Conservation (phyloP, 1,140 invertebrate genomes). For the Zaprionus kolodkinae region DNA sequence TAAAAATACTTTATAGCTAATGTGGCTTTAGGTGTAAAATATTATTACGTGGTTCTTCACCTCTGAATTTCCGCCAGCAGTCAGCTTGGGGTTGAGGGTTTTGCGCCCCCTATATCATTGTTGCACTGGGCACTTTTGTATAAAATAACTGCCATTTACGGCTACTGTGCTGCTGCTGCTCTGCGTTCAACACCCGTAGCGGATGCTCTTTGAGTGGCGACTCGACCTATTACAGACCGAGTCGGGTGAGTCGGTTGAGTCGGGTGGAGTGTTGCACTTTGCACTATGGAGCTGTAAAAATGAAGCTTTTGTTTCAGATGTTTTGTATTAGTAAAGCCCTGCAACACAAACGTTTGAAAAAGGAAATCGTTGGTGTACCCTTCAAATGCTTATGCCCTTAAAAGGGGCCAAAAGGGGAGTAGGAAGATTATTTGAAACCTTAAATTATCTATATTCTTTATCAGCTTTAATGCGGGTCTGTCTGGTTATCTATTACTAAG, state of each 20-base stretch:
- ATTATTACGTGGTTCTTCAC: conserved; percentile 75
- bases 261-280: conserved; percentile 74
- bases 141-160: conserved; percentile 61
- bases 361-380: conserved; percentile 57
- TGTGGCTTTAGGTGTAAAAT: conserved; percentile 43
- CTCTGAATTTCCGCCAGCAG: conserved; percentile 63
- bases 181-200: conserved; percentile 38
- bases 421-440: not conserved
- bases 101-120: conserved; percentile 50
- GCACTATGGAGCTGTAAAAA: conserved; percentile 63
- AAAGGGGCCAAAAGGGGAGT: not conserved
- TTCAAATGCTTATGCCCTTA: conserved; percentile 48
- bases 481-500: too few relatives aligned
- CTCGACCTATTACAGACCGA: conserved; percentile 53
- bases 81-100: not conserved
- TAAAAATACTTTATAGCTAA: conserved; percentile 10
- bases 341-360: not conserved
- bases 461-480: not conserved
- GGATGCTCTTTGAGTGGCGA: conserved; percentile 72
- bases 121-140: conserved; percentile 60
- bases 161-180: conserved; percentile 20
- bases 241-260: conserved; percentile 48
- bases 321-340: conserved; percentile 50
- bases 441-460: not conserved
- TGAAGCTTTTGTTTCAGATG: conserved; percentile 67